Conservation (phyloP, 2,888 invertebrate species). For the Microctonus brassicae region DNA sequence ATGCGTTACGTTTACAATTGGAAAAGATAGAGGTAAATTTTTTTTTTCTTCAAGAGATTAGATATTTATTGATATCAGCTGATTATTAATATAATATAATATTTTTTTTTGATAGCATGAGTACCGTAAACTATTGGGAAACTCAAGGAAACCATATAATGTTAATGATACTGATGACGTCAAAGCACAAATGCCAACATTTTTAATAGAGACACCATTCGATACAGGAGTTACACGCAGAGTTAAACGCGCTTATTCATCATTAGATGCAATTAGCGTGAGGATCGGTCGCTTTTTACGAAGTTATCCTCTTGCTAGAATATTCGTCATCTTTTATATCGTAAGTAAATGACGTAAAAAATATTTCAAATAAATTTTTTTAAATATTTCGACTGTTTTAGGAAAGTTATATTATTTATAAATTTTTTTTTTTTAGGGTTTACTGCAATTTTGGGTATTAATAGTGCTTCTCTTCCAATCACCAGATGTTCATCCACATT, state of each 20-base stretch:
- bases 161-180: slow-evolving; percentile 79
- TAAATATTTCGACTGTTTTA: neutral
- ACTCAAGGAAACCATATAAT: slow-evolving; percentile 72
- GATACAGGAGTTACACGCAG: slow-evolving; percentile 82
- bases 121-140: slow-evolving; percentile 73
- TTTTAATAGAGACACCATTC: slow-evolving; percentile 81
- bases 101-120: slow-evolving; percentile 71
- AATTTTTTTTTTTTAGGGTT: slow-evolving; percentile 55
- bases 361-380: slow-evolving; percentile 1
- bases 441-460: slow-evolving; percentile 67
- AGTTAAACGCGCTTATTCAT: slow-evolving; percentile 83
- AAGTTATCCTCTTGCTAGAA: slow-evolving; percentile 85
- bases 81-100: neutral
- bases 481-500: slow-evolving; percentile 32
- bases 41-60: neutral
- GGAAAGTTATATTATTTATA: neutral
- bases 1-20: slow-evolving; percentile 85
- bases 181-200: slow-evolving; percentile 78
- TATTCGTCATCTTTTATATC: slow-evolving; percentile 88
- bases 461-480: slow-evolving; percentile 65
- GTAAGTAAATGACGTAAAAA: slow-evolving; percentile 68
- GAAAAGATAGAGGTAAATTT: slow-evolving; percentile 81
- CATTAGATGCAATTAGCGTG: slow-evolving; percentile 83
- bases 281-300: slow-evolving; percentile 84
- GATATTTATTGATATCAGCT: neutral